Base-by-base conservation (phyloP, 2,797 vertebrate genomes). In the Sebastes hubbsi region DNA sequence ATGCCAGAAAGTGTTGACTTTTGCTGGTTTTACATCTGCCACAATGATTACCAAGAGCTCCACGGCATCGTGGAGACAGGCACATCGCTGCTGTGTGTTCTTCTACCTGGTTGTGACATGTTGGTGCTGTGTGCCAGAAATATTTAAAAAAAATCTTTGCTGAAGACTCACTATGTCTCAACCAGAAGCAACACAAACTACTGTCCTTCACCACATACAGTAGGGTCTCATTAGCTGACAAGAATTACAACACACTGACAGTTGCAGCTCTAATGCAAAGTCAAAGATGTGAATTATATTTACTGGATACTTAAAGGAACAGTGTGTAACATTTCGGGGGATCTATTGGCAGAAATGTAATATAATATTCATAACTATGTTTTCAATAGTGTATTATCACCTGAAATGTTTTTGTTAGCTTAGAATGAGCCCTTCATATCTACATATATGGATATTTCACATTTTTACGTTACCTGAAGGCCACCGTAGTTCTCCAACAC, bases 11-110 rank as follows among this genome's bases (percentile, higher is more conserved):
- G 61, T 72, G 80, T 79, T 85, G 86, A 88, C 82, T 87, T 83
- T 55, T 72, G 66, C 88, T 65, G 58, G 34, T 83, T 83, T 86
- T 86, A 80, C 80, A 87, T 85, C 82, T 91, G 87, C 89, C 89
- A 89, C 64, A 63, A 75, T 87, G 84, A 91, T 87, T 88, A 85
- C 22, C 29, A 46, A 67, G 72, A 69, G 85, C 82, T 77, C 25
- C 49, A 2, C 25, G 72, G 79, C 65, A 49, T 75, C n/a, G 27
- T 80, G 55, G 30, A 80, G 89, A 75, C 88, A 78, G 77, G 16
- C 60, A 64, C 60, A 18, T 34, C 69, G 58, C 72, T 75, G 62
- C 83, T 11, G 60, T 36, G 61, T 55, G 34, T 68, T 83, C 78
- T 42, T 65, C 79, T 77, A 66, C 82, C 80, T 89, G 75, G 24